Base-by-base conservation (phyloP, 2,888 invertebrate genomes). In the Dryomyza anilis region DNA sequence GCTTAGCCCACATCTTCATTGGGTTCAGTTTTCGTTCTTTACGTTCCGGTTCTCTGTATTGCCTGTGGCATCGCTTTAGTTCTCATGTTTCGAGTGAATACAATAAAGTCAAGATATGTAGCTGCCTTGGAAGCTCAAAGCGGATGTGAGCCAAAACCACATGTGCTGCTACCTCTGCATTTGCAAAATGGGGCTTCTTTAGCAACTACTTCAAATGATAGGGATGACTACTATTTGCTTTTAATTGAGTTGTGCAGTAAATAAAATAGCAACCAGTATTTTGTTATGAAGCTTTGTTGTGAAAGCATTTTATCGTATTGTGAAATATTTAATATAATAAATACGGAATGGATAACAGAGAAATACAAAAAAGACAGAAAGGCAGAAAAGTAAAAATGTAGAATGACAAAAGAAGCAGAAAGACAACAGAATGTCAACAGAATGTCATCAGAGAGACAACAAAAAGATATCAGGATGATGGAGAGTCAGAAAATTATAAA, bases 211-310 rank as follows among this genome's bases (percentile, higher is more conserved):
- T 55, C 36, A 30, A 19, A 29, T 12, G 73, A 73, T 72, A 72
- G 71, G 73, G 74, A 74, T 71, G 74, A 73, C 72, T 71, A 68
- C 75, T 77, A 72, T 75, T 75, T 72, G 77, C 73, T 73, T 76
- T 73, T 75, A 78, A 78, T 79, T 76, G 76, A 78, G 77, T 79
- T 78, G 76, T 73, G 74, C n/a, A 73, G 73, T 76, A 78, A 79
- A 78, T 76, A 76, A 78, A 76, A 76, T 72, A 72, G 68, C 33
- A 50, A 5, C 3, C 2, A n/a, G 14, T n/a, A 23, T 16, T 12
- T 7, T 27, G 1, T 52, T 52, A 27, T 23, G n/a, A 23, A 14
- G 3, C n/a, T 27, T 52, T n/a, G n/a, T n/a, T n/a, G n/a, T n/a
- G n/a, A n/a, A n/a, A n/a, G n/a, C n/a, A n/a, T n/a, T n/a, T n/a